Conservation (phyloP, 2,113 vertebrate species). For the Cyprinus carpio region DNA sequence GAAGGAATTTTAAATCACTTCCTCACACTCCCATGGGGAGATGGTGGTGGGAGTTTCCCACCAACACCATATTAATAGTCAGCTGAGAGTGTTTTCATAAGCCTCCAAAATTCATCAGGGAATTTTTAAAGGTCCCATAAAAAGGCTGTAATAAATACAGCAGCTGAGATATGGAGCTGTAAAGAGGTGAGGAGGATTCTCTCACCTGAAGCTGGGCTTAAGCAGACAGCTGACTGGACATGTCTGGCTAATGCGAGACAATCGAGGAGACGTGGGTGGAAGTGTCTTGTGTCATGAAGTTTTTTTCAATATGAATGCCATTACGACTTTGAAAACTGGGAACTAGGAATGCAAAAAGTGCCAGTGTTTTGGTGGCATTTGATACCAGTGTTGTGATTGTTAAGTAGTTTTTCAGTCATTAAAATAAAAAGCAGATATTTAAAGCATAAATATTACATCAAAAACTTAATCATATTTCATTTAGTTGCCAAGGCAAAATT, state of each 20-base stretch:
- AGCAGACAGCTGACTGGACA: slow-evolving; percentile 22
- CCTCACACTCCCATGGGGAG: slow-evolving; percentile 43
- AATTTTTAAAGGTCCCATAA: slow-evolving; percentile 57
- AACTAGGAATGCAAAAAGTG: not conserved
- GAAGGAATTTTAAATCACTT: slow-evolving; percentile 36
- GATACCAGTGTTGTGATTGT: not conserved
- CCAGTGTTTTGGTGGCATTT: not conserved
- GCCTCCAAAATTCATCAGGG: slow-evolving; percentile 70
- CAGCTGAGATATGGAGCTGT: slow-evolving; percentile 64
- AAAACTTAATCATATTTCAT: too few relatives aligned
- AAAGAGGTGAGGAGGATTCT: slow-evolving; percentile 47
- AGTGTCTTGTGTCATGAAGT: slow-evolving; percentile 4
- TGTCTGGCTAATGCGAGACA: slow-evolving; percentile 1
- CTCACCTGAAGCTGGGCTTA: slow-evolving; percentile 7
- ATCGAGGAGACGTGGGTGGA: not conserved
- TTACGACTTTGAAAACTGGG: not conserved
- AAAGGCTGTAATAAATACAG: slow-evolving; percentile 69
- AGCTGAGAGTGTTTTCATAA: slow-evolving; percentile 73
- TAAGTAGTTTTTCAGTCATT: not conserved
- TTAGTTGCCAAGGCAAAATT: too few relatives aligned
- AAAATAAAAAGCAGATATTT: not conserved
- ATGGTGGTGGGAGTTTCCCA: slow-evolving; percentile 36
- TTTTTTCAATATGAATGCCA: not conserved
- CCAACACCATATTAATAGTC: slow-evolving; percentile 44
- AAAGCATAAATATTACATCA: too few relatives aligned